Evolutionary conservation across 2,888 invertebrate genomes (phyloP), one percentile per base, ranked within the genome.

Genomic region (Hoplodrina blanda): DNA sequence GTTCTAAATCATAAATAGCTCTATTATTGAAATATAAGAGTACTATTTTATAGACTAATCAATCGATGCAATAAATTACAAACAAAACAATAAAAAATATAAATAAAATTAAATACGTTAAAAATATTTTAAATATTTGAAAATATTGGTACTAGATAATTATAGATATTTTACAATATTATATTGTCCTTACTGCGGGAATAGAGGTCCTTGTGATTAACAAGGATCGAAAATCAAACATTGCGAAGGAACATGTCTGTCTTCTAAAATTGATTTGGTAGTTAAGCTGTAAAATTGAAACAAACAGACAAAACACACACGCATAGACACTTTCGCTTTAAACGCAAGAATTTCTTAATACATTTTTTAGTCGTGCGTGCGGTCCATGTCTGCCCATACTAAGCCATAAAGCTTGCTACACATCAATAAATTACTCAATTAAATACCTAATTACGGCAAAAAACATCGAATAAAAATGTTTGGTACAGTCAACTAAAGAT

Each of bases 341-440:
- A 57, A 56, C 52, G 3, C 54, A 65, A 71, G 62, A 56, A 70
- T 66, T 69, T 68, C 46, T 63, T 65, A 83, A 73, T 63, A 76
- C 80, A 71, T 80, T 59, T 63, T 30, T 49, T 19, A 52, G 19
- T 37, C 69, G 57, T 68, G 77, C 78, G 85, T 79, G 82, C 76
- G 83, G 85, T 68, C 77, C 69, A 68, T 67, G 65, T 65, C 67
- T 68, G 78, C 63, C 84, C 84, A 76, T 86, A 85, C 82, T 80
- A 73, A 73, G 78, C 62, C 63, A 73, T 88, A 88, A 88, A 90
- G 72, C 85, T 87, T 81, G 85, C 87, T 85, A 80, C 88, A 87
- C 80, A 82, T 78, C 82, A 86, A 93, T 94, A 94, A 93, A 93
- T 91, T 89, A 91, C 87, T 90, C 90, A 93, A 92, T 93, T 92